These are phyloP conservation scores for Scophthalmus maximus DNA, from an alignment of 2,113 vertebrate genomes.

Conservation along the genomic window DNA sequence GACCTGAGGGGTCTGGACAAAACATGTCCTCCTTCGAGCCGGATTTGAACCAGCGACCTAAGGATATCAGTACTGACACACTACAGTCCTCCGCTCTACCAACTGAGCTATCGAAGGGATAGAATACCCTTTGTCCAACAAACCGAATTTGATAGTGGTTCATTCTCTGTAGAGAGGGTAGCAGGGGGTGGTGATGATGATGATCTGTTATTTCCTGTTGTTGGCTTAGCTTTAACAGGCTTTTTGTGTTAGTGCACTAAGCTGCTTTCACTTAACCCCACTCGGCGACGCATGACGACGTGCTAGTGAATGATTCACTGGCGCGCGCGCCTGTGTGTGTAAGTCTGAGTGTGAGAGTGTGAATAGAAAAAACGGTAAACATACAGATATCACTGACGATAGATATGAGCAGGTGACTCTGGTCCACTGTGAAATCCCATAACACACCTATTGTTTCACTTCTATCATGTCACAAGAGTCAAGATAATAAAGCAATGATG, in stretches of 20 bases:
- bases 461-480: no score
- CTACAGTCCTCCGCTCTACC: constrained; percentile 89
- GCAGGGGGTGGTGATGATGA: no score
- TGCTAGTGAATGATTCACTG: constrained; percentile 40
- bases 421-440: no score
- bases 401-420: neutral
- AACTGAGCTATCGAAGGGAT: constrained; percentile 88
- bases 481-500: no score
- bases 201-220: constrained; percentile 51
- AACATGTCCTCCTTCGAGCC: neutral
- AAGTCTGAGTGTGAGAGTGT: neutral
- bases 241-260: constrained; percentile 40
- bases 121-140: no score
- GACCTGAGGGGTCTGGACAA: neutral
- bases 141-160: no score
- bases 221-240: constrained; percentile 50
- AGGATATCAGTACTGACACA: neutral
- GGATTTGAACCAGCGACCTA: constrained; percentile 16
- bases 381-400: neutral
- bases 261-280: constrained; percentile 50
- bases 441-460: no score
- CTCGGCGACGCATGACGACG: constrained; percentile 19
- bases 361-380: neutral
- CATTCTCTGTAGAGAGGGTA: no score
- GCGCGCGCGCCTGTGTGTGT: neutral